Conservation (phyloP, 2,113 vertebrate species). For the Neotragus pygmaeus region DNA sequence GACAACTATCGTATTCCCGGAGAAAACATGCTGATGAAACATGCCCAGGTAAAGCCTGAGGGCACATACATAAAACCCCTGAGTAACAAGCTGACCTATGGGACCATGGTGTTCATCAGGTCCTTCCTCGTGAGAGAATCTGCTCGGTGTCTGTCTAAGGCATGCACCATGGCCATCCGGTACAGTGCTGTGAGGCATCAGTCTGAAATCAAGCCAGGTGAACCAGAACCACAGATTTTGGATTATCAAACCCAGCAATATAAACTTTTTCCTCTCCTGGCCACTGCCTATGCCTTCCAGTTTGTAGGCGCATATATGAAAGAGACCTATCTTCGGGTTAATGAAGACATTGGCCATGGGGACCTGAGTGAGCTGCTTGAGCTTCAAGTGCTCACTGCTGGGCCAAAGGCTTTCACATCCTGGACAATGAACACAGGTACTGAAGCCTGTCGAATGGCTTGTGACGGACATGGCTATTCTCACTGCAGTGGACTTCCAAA, state of each 20-base stretch:
- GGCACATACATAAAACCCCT: slow-evolving; percentile 93
- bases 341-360: slow-evolving; percentile 88
- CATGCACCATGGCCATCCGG: slow-evolving; percentile 94
- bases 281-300: slow-evolving; percentile 93
- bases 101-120: slow-evolving; percentile 98
- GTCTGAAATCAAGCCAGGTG: slow-evolving; percentile 93
- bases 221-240: slow-evolving; percentile 96
- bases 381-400: slow-evolving; percentile 94
- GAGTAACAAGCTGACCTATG: slow-evolving; percentile 94
- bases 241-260: slow-evolving; percentile 98
- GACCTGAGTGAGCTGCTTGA: slow-evolving; percentile 93
- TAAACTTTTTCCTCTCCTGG: slow-evolving; percentile 95
- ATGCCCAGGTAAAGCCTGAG: slow-evolving; percentile 94
- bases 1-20: slow-evolving; percentile 94
- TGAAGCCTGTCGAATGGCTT: slow-evolving; percentile 96
- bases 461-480: slow-evolving; percentile 96
- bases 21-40: slow-evolving; percentile 98
- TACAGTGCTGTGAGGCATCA: slow-evolving; percentile 95
- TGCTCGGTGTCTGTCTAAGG: slow-evolving; percentile 83
- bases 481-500: slow-evolving; percentile 92
- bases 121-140: slow-evolving; percentile 91
- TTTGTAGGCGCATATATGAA: slow-evolving; percentile 93
- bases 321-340: slow-evolving; percentile 90
- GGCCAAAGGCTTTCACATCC: slow-evolving; percentile 95
- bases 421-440: slow-evolving; percentile 89